A percentile compares a stretch with the other conserved stretches of the same genome.
Evolutionary conservation across 2,113 vertebrate genomes (phyloP).

Genomic region (Parotia lawesii): DNA sequence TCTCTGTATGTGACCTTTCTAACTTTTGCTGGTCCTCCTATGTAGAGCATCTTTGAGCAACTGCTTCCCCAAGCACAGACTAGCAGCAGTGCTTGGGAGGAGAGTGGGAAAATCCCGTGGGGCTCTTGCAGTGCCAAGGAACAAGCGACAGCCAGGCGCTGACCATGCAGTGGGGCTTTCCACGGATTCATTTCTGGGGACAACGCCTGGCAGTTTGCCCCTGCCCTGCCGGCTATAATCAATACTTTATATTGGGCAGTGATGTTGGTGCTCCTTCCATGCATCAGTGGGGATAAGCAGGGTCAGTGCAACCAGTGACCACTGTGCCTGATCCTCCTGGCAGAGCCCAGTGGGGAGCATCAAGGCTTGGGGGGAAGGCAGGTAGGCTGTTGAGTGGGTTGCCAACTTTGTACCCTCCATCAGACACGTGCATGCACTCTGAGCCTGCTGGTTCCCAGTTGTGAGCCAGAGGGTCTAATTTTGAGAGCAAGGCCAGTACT

Average conservation of each 20-base stretch:
- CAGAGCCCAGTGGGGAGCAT: background rate
- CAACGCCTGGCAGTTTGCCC: rapidly evolving
- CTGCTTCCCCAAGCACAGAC: background rate
- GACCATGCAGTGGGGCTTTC: background rate
- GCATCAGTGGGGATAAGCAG: background rate
- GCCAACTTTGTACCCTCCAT: background rate
- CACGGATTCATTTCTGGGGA: background rate
- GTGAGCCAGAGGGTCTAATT: background rate
- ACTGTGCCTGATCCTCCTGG: background rate
- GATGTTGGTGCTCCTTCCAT: background rate
- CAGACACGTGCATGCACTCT: rapidly evolving
- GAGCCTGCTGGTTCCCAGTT: background rate
- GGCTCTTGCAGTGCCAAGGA: background rate
- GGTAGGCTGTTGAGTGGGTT: background rate
- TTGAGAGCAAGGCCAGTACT: background rate
- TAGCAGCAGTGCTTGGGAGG: background rate
- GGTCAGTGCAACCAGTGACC: background rate
- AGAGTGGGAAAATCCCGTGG: background rate
- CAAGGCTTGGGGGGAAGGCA: background rate
- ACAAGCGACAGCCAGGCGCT: background rate
- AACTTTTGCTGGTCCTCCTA: background rate
- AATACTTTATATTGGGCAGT: background rate
- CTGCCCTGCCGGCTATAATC: background rate
- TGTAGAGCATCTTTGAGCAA: background rate
- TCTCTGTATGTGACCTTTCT: background rate